Conservation (phyloP, 1,140 invertebrate species). For the Drosophila willistoni region DNA sequence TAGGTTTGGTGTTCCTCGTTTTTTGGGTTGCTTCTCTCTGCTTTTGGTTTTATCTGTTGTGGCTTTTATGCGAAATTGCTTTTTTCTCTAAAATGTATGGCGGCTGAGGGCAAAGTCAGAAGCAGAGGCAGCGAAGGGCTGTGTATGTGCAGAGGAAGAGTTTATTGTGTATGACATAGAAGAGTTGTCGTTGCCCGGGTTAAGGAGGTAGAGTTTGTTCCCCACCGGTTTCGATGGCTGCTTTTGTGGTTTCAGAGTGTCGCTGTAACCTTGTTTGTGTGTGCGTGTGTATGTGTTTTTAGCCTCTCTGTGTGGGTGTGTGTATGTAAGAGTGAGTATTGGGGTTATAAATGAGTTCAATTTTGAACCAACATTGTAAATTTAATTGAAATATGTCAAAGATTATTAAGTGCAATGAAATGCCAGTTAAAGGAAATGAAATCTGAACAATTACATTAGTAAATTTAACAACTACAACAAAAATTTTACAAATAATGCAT, state of each 20-base stretch:
- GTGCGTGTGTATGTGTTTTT: background rate
- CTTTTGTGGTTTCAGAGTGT: conserved; percentile 20
- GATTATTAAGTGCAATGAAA: conserved; percentile 8
- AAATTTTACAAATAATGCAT: background rate
- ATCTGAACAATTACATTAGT: background rate
- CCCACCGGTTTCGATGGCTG: conserved; percentile 1
- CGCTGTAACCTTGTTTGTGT: background rate
- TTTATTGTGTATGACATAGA: conserved; percentile 41
- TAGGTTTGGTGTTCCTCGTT: conserved; percentile 44
- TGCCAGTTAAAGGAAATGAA: conserved; percentile 15
- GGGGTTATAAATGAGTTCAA: conserved; percentile 27
- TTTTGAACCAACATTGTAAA: conserved; percentile 25
- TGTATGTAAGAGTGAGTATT: background rate
- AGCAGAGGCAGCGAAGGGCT: background rate
- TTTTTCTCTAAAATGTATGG: conserved; percentile 39
- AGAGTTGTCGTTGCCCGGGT: conserved; percentile 4
- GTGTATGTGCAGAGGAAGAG: background rate
- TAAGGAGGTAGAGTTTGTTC: conserved; percentile 8
- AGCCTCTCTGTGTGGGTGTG: background rate
- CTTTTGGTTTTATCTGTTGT: conserved; percentile 67
- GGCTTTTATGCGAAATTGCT: conserved; percentile 75
- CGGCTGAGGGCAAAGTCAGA: background rate
- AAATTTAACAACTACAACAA: background rate
- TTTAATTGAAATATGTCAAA: conserved; percentile 6
- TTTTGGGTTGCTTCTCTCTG: conserved; percentile 34